These are phyloP conservation scores for Coptodon bakossiorum DNA, from an alignment of 2,113 vertebrate species.

Conservation along the genomic window DNA sequence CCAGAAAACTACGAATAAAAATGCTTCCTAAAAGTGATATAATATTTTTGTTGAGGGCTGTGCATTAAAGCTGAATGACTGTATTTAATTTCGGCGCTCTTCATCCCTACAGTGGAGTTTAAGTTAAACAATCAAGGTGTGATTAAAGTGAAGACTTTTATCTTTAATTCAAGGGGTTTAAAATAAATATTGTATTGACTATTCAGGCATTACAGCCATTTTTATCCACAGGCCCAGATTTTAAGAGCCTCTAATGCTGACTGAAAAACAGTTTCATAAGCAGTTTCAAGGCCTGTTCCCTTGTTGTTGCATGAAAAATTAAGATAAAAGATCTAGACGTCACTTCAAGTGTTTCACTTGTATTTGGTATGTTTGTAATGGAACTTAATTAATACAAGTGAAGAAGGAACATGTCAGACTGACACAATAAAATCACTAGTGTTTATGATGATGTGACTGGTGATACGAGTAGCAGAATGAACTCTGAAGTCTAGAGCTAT, in stretches of 20 bases:
- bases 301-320: not conserved
- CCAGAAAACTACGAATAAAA: not conserved
- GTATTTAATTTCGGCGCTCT: not conserved
- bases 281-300: not conserved
- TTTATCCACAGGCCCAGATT: not conserved
- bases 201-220: not conserved
- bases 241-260: not conserved
- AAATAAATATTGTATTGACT: fast-evolving
- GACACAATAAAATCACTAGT: not conserved
- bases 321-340: not conserved
- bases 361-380: not conserved
- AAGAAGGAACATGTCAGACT: not conserved
- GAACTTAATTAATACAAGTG: not conserved
- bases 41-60: not conserved
- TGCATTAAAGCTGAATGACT: not conserved
- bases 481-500: not conserved
- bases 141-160: not conserved
- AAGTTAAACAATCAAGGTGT: not conserved
- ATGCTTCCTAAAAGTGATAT: not conserved
- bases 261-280: not conserved
- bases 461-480: not conserved
- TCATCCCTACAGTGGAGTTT: not conserved
- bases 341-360: not conserved
- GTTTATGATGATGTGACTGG: fast-evolving
- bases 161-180: not conserved